Evolutionary conservation across 2,888 invertebrate genomes (phyloP), one percentile per base, ranked within the genome.

Genomic region (Philereme vetulata): DNA sequence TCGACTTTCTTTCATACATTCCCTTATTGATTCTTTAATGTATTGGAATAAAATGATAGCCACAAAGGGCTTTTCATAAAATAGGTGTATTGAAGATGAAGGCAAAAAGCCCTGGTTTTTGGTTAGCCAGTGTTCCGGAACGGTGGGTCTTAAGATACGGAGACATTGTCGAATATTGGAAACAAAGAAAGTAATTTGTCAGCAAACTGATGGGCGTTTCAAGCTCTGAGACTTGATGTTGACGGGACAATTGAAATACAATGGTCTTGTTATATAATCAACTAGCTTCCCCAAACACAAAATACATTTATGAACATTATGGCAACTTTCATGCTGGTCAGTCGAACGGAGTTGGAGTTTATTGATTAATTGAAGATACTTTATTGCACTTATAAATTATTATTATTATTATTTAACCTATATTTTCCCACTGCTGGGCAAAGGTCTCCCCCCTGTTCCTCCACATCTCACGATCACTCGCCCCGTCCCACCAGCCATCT

Each of bases 101-200:
- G 70, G 68, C 68, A 61, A 65, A 57, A 68, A 66, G 68, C 68
- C 54, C 72, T 62, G 64, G 68, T 62, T 66, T 66, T 60, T 67
- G 45, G 44, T 9, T n/a, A 75, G 64, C 44, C 61, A 75, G 66
- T 76, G 80, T 67, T 72, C 62, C 70, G 71, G 76, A 80, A 77
- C 71, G 76, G 64, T 72, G 71, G 64, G 62, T 71, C 68, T 67
- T 66, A 72, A 58, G 66, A 58, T 63, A 64, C 63, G 62, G 70
- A 64, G 69, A 68, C 70, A 65, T 69, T 66, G 63, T 68, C 70
- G 62, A 62, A 68, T 69, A 76, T 70, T 58, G 66, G 62, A 78
- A 72, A 77, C 75, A 76, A 78, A 71, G 74, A 72, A 66, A 71
- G 74, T 76, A 73, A 72, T 78, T 77, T 77, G 74, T 77, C 73